Conservation (phyloP, 2,888 invertebrate species). For the Timema podura region DNA sequence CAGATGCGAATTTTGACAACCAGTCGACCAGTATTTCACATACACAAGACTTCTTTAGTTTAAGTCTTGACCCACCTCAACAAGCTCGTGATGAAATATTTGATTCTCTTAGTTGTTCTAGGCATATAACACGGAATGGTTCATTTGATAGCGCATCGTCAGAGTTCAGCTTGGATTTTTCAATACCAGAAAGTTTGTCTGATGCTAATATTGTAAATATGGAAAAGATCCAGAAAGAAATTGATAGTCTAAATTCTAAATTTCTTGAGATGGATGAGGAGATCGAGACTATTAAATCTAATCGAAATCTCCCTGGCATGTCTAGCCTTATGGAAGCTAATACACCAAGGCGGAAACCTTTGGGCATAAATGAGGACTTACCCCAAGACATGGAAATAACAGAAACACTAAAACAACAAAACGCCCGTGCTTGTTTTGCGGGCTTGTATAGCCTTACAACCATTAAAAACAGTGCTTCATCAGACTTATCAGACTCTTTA, state of each 20-base stretch:
- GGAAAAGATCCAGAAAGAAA: slow-evolving; percentile 36
- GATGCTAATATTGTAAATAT: slow-evolving; percentile 32
- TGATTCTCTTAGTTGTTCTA: slow-evolving; percentile 33
- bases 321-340: slow-evolving; percentile 35
- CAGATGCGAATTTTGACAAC: no score
- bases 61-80: no score
- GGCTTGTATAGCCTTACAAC: slow-evolving; percentile 37
- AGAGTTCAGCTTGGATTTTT: slow-evolving; percentile 37
- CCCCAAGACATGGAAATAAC: slow-evolving; percentile 17
- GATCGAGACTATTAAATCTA: slow-evolving; percentile 37
- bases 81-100: slow-evolving; percentile 29
- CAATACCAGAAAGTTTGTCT: slow-evolving; percentile 23
- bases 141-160: slow-evolving; percentile 39
- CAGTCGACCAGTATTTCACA: no score
- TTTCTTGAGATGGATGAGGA: slow-evolving; percentile 38
- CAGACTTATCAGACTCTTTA: slow-evolving; percentile 33
- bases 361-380: neutral
- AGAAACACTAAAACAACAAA: slow-evolving; percentile 28
- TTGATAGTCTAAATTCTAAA: slow-evolving; percentile 38
- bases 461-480: slow-evolving; percentile 35
- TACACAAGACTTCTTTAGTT: no score
- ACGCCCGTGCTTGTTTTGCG: slow-evolving; percentile 33
- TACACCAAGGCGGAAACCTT: slow-evolving; percentile 13
- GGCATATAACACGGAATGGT: slow-evolving; percentile 32
- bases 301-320: slow-evolving; percentile 37